These are phyloP conservation scores for Ectemnius lituratus DNA, from an alignment of 2,888 invertebrate genomes.

Conservation along the genomic window DNA sequence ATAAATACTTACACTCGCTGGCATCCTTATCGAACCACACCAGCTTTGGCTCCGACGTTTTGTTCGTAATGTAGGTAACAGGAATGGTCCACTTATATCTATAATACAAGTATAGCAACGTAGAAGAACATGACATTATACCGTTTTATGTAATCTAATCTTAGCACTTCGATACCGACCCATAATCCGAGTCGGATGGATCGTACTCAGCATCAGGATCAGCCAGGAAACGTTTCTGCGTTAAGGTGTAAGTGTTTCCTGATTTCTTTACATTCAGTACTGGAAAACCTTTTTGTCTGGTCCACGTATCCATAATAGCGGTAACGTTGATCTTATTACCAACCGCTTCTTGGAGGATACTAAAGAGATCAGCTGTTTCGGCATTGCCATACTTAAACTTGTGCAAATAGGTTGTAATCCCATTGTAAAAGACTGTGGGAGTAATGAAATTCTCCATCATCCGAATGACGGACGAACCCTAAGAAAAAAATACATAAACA, in stretches of 20 bases:
- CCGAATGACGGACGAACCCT: constrained; percentile 92
- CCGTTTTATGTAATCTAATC: neutral
- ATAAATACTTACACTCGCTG: constrained; percentile 61
- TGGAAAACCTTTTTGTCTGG: constrained; percentile 92
- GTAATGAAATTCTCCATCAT: constrained; percentile 93
- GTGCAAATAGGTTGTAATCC: constrained; percentile 87
- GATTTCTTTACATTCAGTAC: constrained; percentile 82
- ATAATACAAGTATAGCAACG: constrained; percentile 59
- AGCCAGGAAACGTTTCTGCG: constrained; percentile 87
- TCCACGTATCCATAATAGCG: constrained; percentile 92
- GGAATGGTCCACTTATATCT: constrained; percentile 94
- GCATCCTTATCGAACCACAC: constrained; percentile 74
- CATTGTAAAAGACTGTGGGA: constrained; percentile 84
- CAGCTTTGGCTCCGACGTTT: constrained; percentile 69
- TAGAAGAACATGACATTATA: neutral
- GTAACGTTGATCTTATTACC: constrained; percentile 79
- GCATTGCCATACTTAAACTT: constrained; percentile 87
- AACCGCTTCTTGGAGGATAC: constrained; percentile 82
- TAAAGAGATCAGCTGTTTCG: constrained; percentile 87
- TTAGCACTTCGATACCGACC: constrained; percentile 63
- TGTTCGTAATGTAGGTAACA: constrained; percentile 85
- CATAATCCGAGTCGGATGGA: constrained; percentile 75
- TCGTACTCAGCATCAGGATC: constrained; percentile 82
- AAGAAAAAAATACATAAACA: constrained; percentile 38
- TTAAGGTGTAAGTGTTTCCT: constrained; percentile 80